These are phyloP conservation scores for Stigmatopora argus DNA, from an alignment of 2,113 vertebrate genomes.

Conservation along the genomic window DNA sequence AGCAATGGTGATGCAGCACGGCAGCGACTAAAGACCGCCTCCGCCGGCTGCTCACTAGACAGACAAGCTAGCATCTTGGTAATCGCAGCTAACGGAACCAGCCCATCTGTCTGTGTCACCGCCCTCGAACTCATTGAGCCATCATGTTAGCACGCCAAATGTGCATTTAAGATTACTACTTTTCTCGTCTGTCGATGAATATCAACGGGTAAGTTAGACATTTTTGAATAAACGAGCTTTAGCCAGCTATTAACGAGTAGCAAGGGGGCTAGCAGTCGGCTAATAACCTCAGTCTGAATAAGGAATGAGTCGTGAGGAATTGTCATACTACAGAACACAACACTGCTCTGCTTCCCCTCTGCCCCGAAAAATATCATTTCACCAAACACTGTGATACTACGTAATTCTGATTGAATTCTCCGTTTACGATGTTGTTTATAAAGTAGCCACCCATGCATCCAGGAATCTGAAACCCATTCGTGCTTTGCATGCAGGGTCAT, in stretches of 20 bases:
- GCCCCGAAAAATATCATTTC: too few species aligned
- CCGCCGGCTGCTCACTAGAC: conserved; percentile 22
- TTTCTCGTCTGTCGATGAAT: neutral
- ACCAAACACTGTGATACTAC: too few species aligned
- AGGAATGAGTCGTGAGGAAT: conserved; percentile 46
- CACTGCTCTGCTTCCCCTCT: neutral
- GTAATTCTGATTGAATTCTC: neutral
- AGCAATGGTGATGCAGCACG: conserved; percentile 61
- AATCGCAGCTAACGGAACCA: conserved; percentile 32
- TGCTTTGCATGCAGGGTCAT: conserved; percentile 7
- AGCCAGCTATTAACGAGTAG: neutral
- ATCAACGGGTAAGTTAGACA: neutral
- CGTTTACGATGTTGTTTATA: neutral
- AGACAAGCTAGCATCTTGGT: conserved; percentile 44
- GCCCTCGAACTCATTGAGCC: neutral
- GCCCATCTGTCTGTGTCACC: neutral
- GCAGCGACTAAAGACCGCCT: conserved; percentile 23
- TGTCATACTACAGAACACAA: conserved; percentile 13
- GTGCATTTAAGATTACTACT: neutral
- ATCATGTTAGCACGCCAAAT: neutral
- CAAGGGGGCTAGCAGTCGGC: conserved; percentile 24
- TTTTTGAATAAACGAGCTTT: neutral
- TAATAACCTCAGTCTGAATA: conserved; percentile 38
- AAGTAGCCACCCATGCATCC: conserved; percentile 2
- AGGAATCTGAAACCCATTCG: neutral